A percentile compares a stretch with the other conserved stretches of the same genome.
Evolutionary conservation across 2,888 invertebrate species (phyloP).

Genomic region (Agriopis aurantiaria): DNA sequence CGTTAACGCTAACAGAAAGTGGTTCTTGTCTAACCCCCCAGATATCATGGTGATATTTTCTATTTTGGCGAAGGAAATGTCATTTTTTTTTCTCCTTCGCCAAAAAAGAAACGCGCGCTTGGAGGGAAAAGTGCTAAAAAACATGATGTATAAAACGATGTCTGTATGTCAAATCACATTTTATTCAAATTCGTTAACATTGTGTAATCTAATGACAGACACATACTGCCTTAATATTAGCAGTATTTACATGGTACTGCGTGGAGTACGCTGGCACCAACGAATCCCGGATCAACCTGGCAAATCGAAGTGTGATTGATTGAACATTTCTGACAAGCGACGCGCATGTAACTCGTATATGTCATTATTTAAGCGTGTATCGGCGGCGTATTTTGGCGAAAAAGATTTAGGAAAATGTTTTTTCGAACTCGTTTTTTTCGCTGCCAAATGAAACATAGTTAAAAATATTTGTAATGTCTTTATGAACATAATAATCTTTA

Average conservation of each 20-base stretch:
- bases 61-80: too few relatives aligned
- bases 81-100: too few relatives aligned
- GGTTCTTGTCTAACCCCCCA: too few relatives aligned
- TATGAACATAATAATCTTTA: too few relatives aligned
- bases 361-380: neutral
- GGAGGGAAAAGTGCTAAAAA: too few relatives aligned
- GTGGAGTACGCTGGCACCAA: slow-evolving; percentile 1
- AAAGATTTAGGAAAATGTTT: neutral
- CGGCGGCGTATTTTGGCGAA: neutral
- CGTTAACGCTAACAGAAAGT: too few relatives aligned
- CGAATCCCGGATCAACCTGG: slow-evolving; percentile 1
- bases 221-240: neutral
- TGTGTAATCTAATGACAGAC: too few relatives aligned
- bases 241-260: neutral
- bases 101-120: too few relatives aligned
- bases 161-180: too few relatives aligned
- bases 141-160: too few relatives aligned
- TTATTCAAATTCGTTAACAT: too few relatives aligned
- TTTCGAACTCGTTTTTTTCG: neutral
- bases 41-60: neutral
- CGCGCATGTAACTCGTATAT: neutral
- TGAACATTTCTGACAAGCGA: neutral
- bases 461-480: too few relatives aligned
- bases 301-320: slow-evolving; percentile 4
- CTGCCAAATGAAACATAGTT: neutral